Conservation (phyloP, 2,113 vertebrate species). For the Charina bottae region DNA sequence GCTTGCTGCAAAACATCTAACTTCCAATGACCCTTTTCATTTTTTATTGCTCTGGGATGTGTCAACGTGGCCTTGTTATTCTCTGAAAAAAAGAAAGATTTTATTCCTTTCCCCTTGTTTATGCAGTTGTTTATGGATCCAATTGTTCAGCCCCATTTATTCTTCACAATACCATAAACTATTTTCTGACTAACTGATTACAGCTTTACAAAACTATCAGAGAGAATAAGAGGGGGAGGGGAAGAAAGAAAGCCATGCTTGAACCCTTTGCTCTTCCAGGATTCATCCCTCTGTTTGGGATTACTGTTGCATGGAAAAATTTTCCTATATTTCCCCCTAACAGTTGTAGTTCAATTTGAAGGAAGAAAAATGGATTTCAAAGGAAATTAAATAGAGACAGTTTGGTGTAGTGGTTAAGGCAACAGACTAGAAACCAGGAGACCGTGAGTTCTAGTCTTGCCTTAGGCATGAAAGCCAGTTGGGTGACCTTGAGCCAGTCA, state of each 20-base stretch:
- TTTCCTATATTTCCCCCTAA: neutral
- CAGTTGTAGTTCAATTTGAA: neutral
- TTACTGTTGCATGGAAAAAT: neutral
- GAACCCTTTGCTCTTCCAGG: neutral
- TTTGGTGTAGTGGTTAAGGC: no score
- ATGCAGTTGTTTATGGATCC: constrained; percentile 15
- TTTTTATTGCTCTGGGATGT: neutral
- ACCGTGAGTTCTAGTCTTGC: no score
- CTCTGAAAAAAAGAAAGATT: neutral
- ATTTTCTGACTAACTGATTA: constrained; percentile 3
- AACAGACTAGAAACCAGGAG: no score
- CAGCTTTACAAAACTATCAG: constrained; percentile 1
- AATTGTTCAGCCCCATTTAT: neutral
- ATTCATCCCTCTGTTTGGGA: neutral
- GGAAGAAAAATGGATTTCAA: neutral
- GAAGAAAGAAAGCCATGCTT: neutral
- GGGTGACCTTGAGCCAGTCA: no score
- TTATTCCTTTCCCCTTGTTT: neutral
- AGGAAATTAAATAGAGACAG: neutral
- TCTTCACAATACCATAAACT: neutral
- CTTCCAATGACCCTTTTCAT: neutral
- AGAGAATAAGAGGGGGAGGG: neutral
- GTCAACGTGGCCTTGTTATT: accelerated
- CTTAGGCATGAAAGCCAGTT: no score
- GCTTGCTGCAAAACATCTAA: neutral